Base-by-base conservation (phyloP, 2,888 invertebrate species). In the Teleiodes luculella region DNA sequence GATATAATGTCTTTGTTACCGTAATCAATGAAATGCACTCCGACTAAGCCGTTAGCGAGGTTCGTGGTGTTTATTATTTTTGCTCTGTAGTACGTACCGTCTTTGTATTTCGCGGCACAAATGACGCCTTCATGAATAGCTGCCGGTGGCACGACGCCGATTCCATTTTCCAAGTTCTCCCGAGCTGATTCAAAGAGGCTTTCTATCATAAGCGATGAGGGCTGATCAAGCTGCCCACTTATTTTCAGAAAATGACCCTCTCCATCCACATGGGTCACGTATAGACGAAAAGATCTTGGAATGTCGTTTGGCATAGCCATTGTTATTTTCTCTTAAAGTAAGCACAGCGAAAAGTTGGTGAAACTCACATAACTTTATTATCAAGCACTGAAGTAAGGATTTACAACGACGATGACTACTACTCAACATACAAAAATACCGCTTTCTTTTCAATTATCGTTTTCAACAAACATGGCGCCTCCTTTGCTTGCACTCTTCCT, bases 201-300 rank as follows among this genome's bases (percentile, higher is more conserved):
- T 69, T 94, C 93, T 46, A 94, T 78, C 70, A 88, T 86, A 52
- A 91, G 72, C 1, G 91, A 90, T 41, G 90, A 77, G 57, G 86
- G 83, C 65, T 92, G 91, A 66, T 93, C 92, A 0, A 90, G 81
- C 78, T 95, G 95, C 28, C 94, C 95, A 87, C 92, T 94, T 70
- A 95, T 86, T 83, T 92, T 93, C 57, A 95, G 79, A 71, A 93
- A 93, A 55, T 92, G 91, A 30, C 93, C 93, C 57, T 93, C 92
- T 50, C 91, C 91, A 68, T 94, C 94, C 59, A 95, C 91, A 81
- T 92, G 91, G 58, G 94, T 94, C 67, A 94, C 91, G 63, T 85
- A 90, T 47, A 92, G 79, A 41, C 77, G 78, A 79, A 87, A 86
- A 69, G 77, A 64, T 68, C 83, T 76, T 61, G 76, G 65, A 58